Base-by-base conservation (phyloP, 2,888 invertebrate species). In the Noctua fimbriata region DNA sequence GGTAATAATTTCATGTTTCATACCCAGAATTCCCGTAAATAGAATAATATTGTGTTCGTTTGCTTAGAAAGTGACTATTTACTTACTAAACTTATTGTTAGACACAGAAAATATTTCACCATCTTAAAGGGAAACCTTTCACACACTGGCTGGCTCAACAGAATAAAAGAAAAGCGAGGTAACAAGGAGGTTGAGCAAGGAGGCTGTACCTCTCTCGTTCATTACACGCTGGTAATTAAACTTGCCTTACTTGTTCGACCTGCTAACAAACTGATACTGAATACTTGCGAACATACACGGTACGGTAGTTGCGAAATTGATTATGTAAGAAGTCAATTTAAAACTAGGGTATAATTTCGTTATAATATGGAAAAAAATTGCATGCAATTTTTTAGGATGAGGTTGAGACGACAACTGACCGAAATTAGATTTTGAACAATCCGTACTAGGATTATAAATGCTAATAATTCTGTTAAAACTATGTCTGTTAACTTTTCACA, bases 201-300 rank as follows among this genome's bases (percentile, higher is more conserved):
- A 75, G 71, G 67, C 32, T 72, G 63, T 72, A 74, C 44, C 60
- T 55, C 36, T 32, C 63, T 63, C 83, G 67, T 85, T 85, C 52
- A 72, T 82, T 78, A 79, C 82, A 81, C 82, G 76, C 79, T 81
- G 78, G 90, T 91, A 90, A 92, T 92, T 92, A 90, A 89, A 89
- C 86, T 88, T 84, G 83, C 83, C 81, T 88, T 90, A 89, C 90
- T 88, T 90, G 91, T 92, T 91, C 91, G 89, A 90, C 86, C 89
- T 87, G 91, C 90, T 91, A 91, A 92, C 89, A 90, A 92, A 91
- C 90, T 86, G 85, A 83, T 81, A 76, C 73, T 76, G 78, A 69
- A 66, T 72, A 69, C 71, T 71, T 47, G 71, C 3, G 75, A 81
- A 72, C 47, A 63, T 65, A 78, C 52, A 36, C 55, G 47, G 32